A percentile compares a stretch with the other conserved stretches of the same genome.
Evolutionary conservation across 2,888 invertebrate species (phyloP).

Genomic region (Morinoia aosen): DNA sequence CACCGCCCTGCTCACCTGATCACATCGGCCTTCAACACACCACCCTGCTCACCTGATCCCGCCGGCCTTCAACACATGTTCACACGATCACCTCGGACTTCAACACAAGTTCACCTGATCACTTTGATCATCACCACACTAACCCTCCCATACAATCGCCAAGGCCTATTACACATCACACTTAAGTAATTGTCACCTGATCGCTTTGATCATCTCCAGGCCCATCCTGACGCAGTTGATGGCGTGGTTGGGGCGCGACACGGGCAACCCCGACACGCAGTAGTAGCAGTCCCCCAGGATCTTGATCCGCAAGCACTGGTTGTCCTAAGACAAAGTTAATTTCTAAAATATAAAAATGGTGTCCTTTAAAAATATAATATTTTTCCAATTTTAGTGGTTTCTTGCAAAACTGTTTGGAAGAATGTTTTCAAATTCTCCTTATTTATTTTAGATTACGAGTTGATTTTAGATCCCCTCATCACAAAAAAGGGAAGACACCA

Average conservation of each 20-base stretch:
- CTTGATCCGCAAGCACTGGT: slow-evolving; percentile 95
- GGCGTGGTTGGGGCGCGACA: slow-evolving; percentile 93
- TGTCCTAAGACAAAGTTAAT: slow-evolving; percentile 78
- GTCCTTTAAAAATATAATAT: no score
- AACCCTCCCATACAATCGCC: no score
- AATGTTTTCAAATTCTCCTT: no score
- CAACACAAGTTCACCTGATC: not conserved
- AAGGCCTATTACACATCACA: slow-evolving; percentile 67
- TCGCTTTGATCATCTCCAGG: slow-evolving; percentile 86
- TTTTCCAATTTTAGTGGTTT: no score
- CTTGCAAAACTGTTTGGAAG: no score
- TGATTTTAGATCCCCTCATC: no score
- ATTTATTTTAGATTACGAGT: no score
- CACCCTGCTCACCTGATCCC: not conserved
- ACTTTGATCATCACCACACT: no score
- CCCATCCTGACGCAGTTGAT: slow-evolving; percentile 86
- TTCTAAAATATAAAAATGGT: not conserved
- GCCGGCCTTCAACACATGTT: not conserved
- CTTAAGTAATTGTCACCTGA: slow-evolving; percentile 77
- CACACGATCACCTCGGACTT: no score
- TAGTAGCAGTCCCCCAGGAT: slow-evolving; percentile 97
- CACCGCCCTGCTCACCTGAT: not conserved
- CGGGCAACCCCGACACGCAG: slow-evolving; percentile 92
- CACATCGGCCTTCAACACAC: not conserved
- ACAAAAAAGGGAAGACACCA: no score